These are phyloP conservation scores for Phrynocephalus guinanensis DNA, from an alignment of 2,797 vertebrate species.

Conservation along the genomic window DNA sequence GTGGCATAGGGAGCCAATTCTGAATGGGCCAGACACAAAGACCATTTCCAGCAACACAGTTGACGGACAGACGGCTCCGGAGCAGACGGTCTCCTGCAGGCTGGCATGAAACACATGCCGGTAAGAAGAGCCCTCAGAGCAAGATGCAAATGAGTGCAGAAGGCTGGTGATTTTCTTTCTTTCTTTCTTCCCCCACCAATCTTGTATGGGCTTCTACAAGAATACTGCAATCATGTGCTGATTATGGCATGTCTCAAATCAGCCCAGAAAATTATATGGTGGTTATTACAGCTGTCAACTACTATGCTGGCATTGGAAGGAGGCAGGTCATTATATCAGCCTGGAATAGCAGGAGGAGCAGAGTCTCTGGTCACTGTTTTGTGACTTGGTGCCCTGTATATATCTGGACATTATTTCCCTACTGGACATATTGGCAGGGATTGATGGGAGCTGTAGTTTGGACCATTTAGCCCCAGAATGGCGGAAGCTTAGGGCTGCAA, in stretches of 20 bases:
- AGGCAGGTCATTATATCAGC: slow-evolving; percentile 11
- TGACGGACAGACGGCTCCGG: neutral
- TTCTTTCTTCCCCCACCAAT: neutral
- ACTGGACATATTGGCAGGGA: neutral
- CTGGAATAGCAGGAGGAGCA: neutral
- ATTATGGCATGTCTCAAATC: slow-evolving; percentile 67
- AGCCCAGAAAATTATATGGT: slow-evolving; percentile 60
- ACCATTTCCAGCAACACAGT: neutral
- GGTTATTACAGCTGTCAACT: slow-evolving; percentile 60
- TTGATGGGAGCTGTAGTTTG: neutral
- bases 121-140: slow-evolving; percentile 35
- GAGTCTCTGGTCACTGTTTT: no score
- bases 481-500: neutral
- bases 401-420: neutral
- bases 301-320: slow-evolving; percentile 32
- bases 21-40: neutral
- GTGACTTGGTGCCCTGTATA: no score
- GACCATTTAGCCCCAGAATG: neutral
- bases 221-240: slow-evolving; percentile 68
- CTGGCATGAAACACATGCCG: slow-evolving; percentile 33
- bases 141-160: slow-evolving; percentile 48
- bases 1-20: neutral
- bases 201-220: slow-evolving; percentile 56
- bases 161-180: neutral
- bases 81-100: neutral